Evolutionary conservation across 2,113 vertebrate species (phyloP).

Genomic region (Urocitellus parryii): DNA sequence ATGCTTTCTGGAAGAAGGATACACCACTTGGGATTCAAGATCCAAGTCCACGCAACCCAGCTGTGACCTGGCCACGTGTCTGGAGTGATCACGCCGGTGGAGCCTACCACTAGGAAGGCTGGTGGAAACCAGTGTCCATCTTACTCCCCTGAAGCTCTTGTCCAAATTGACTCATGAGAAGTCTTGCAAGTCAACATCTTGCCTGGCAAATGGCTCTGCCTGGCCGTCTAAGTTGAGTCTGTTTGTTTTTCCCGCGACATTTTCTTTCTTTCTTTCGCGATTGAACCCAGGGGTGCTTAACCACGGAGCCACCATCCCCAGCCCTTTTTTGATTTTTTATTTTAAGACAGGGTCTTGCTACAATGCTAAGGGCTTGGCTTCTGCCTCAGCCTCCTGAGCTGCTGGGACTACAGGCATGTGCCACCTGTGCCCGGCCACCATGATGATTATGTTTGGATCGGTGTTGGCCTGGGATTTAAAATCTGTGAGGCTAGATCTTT

Average conservation of each 20-base stretch:
- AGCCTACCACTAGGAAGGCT: not conserved
- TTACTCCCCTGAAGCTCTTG: not conserved
- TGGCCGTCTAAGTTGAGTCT: not conserved
- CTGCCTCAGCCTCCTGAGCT: too few species aligned
- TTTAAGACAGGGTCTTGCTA: too few species aligned
- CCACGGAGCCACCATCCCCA: too few species aligned
- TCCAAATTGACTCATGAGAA: not conserved
- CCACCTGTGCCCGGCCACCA: too few species aligned
- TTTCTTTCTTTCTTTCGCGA: too few species aligned
- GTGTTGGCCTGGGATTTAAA: not conserved
- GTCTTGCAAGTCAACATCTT: not conserved
- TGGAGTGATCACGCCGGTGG: not conserved
- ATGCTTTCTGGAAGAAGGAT: conserved; percentile 29
- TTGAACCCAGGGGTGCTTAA: too few species aligned
- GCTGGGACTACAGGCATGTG: too few species aligned
- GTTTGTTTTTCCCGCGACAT: not conserved
- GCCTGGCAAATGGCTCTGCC: not conserved
- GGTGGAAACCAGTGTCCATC: not conserved
- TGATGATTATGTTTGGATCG: not conserved
- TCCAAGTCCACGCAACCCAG: not conserved
- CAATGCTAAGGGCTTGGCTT: too few species aligned
- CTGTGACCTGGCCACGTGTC: not conserved
- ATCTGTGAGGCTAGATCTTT: not conserved
- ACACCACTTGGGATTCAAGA: not conserved
- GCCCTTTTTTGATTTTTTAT: too few species aligned